phyloP scores from a whole-genome alignment of 2,888 invertebrate species.

The Ophioninae sp. region DNA sequence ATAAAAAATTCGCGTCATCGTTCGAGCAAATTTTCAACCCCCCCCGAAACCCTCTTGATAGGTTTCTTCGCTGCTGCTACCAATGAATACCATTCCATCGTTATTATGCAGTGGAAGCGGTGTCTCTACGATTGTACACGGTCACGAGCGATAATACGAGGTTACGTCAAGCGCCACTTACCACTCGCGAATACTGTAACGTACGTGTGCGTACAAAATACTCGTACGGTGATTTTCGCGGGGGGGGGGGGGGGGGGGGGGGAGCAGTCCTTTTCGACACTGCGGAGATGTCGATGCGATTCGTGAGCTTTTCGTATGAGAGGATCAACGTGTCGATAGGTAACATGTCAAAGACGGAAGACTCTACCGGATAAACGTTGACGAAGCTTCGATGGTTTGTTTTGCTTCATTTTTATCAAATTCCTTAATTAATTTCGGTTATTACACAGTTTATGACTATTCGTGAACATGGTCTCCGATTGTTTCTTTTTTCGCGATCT shows the following conservation, averaged over 20 bases:
- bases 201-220: background rate
- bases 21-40: background rate
- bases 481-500: too few species aligned
- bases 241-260: background rate
- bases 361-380: background rate
- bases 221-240: background rate
- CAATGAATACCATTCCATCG: too few species aligned
- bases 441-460: too few species aligned
- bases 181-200: background rate
- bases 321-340: constrained; percentile 1
- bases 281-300: constrained; percentile 33
- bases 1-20: too few species aligned
- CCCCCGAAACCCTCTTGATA: background rate
- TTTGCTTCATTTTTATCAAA: background rate
- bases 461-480: too few species aligned
- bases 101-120: too few species aligned
- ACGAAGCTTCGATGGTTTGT: constrained; percentile 14
- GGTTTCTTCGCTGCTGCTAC: background rate
- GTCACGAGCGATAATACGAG: background rate
- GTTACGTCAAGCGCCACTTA: background rate
- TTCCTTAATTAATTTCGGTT: background rate
- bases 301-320: constrained; percentile 21
- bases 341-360: too few species aligned
- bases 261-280: constrained; percentile 31
- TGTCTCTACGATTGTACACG: too few species aligned